Base-by-base conservation (phyloP, 2,113 vertebrate genomes). In the Morone chrysops region DNA sequence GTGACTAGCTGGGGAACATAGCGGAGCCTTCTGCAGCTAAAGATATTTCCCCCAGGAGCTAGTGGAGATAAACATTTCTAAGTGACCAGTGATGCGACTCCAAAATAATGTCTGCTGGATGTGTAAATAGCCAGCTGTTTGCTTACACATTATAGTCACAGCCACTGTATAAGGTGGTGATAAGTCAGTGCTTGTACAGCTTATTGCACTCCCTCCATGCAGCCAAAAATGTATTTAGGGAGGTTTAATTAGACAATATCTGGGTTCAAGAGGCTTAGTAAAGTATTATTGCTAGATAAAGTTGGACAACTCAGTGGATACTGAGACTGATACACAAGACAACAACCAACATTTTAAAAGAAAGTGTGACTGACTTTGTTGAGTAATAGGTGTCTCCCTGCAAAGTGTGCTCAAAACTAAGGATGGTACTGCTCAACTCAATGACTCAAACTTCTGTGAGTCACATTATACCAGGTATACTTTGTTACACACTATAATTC, bases 401-500 rank as follows among this genome's bases (percentile, higher is more conserved):
- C 36, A 50, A 61, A 79, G 50, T 22, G n/a, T 12, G 36, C 63
- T 57, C 8, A 68, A 36, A 54, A 57, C 41, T 16, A 4, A 69
- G 51, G 11, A 45, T 17, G 25, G 66, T 4, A 25, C 12, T 4
- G 20, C 70, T 72, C 53, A 16, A 13, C 56, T 74, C 40, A 12
- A 68, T 65, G 48, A 47, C 13, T 66, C 9, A 54, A 20, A 75
- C 54, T 40, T 70, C 47, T 65, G 73, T 40, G 65, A 86, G 75
- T 59, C 43, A 25, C 70, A 68, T 70, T 40, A 38, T 63, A 78
- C 69, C 20, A 43, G 65, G 8, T 40, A 4, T 60, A 66, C 81
- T 85, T 81, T 76, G 77, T 77, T 77, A 75, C 71, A 38, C 54
- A 41, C 20, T 61, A 8, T n/a, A 54, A 53, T 56, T 71, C 61